A percentile compares a stretch with the other conserved stretches of the same genome.
phyloP scores from a whole-genome alignment of 2,113 vertebrate genomes.

The Sisor rabdophorus region DNA sequence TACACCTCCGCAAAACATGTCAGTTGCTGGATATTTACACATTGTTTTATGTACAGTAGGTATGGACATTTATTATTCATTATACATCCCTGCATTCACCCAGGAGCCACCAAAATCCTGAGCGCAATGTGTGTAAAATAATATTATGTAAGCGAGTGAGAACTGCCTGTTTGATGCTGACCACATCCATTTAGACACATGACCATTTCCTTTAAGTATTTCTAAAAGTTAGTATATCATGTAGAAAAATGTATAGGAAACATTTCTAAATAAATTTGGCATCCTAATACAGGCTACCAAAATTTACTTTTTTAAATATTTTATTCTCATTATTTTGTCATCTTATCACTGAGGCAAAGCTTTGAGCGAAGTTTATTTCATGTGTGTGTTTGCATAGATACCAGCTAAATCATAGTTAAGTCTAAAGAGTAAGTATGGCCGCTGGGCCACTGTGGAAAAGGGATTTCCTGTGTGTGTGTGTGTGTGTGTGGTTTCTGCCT shows the following conservation, averaged over 20 bases:
- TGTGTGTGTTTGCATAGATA: slow-evolving; percentile 60
- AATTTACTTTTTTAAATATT: slow-evolving; percentile 43
- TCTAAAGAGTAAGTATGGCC: slow-evolving; percentile 56
- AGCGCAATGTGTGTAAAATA: background rate
- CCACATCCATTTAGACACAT: background rate
- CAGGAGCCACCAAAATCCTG: background rate
- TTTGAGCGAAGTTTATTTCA: slow-evolving; percentile 29
- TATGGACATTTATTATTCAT: background rate
- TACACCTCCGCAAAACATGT: background rate
- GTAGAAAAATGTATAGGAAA: background rate
- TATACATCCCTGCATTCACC: background rate
- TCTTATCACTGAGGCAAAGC: slow-evolving; percentile 58
- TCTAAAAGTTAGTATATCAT: background rate
- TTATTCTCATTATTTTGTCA: slow-evolving; percentile 60
- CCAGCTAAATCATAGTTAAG: slow-evolving; percentile 62
- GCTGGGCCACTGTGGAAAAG: slow-evolving; percentile 39
- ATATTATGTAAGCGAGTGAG: background rate
- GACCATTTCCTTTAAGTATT: background rate
- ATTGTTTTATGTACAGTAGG: background rate
- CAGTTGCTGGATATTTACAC: background rate
- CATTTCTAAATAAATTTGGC: background rate
- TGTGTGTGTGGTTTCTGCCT: slow-evolving; percentile 50
- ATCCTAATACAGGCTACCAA: background rate
- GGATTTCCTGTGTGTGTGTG: slow-evolving; percentile 58
- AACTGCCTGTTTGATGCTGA: background rate